phyloP scores from a whole-genome alignment of 35 echinoderm and acorn worm species.

The Apostichopus parvimensis region DNA sequence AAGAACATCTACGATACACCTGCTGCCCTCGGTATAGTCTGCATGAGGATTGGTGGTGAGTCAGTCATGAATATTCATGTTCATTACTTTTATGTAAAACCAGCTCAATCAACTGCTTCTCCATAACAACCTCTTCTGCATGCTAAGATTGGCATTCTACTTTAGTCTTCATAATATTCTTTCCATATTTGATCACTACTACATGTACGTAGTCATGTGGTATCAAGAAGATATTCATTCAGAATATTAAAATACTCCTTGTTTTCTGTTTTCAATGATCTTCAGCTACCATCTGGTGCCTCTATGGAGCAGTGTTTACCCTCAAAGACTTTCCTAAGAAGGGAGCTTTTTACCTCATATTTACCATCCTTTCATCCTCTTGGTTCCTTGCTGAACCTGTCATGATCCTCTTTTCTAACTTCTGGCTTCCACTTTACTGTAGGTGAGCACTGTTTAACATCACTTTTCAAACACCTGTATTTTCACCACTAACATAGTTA shows the following conservation, averaged over 20 bases:
- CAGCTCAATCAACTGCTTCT: too few species aligned
- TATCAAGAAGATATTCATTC: too few species aligned
- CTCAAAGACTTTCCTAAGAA: slow-evolving; percentile 32
- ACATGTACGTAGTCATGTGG: too few species aligned
- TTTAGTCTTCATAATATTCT: too few species aligned
- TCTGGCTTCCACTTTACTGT: slow-evolving; percentile 13
- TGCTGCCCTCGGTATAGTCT: slow-evolving; percentile 13
- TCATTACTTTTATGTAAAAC: too few species aligned
- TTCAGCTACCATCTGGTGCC: neutral
- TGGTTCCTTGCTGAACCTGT: slow-evolving; percentile 47
- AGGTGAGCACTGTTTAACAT: neutral
- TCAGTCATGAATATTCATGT: neutral
- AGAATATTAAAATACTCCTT: too few species aligned
- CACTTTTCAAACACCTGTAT: neutral
- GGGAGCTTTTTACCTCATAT: slow-evolving; percentile 8
- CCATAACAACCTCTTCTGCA: too few species aligned
- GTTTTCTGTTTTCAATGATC: neutral
- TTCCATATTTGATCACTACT: too few species aligned
- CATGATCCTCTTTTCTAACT: slow-evolving; percentile 47
- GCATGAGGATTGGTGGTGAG: slow-evolving; percentile 10
- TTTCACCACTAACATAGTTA: too few species aligned
- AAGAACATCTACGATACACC: slow-evolving; percentile 21
- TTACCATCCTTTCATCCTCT: slow-evolving; percentile 5
- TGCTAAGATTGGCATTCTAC: too few species aligned
- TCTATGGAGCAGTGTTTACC: slow-evolving; percentile 24